These are phyloP conservation scores for Pediacus dermestoides DNA, from an alignment of 2,888 invertebrate species.

Conservation along the genomic window DNA sequence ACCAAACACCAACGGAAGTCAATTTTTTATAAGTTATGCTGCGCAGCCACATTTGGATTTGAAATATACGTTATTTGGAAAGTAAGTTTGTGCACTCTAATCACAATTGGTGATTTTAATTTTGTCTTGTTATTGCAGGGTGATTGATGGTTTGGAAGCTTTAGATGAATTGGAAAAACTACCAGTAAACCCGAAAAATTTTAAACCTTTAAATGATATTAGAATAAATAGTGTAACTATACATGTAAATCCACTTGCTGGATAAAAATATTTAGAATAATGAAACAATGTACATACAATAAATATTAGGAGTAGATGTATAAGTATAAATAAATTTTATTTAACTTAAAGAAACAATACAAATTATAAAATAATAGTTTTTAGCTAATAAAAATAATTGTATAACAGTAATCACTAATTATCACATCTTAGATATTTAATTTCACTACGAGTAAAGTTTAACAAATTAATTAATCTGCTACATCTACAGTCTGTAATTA, in stretches of 20 bases:
- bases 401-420: slow-evolving; percentile 10
- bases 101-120: slow-evolving; percentile 6
- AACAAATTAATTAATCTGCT: no score
- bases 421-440: slow-evolving; percentile 9
- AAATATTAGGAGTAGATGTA: no score
- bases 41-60: slow-evolving; percentile 94
- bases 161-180: slow-evolving; percentile 95
- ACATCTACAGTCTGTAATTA: no score
- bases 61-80: slow-evolving; percentile 96
- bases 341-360: slow-evolving; percentile 3
- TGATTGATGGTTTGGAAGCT: slow-evolving; percentile 95
- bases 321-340: slow-evolving; percentile 23
- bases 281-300: no score
- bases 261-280: no score
- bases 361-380: slow-evolving; percentile 4
- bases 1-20: slow-evolving; percentile 95
- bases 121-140: slow-evolving; percentile 59
- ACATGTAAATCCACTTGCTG: slow-evolving; percentile 96
- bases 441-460: neutral
- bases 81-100: slow-evolving; percentile 62
- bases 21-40: slow-evolving; percentile 94
- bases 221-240: slow-evolving; percentile 87
- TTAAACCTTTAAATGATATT: slow-evolving; percentile 80
- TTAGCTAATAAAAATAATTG: slow-evolving; percentile 1
- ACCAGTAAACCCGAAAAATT: slow-evolving; percentile 91